These are phyloP conservation scores for Smutsia gigantea DNA, from an alignment of 2,797 vertebrate genomes.

Conservation along the genomic window DNA sequence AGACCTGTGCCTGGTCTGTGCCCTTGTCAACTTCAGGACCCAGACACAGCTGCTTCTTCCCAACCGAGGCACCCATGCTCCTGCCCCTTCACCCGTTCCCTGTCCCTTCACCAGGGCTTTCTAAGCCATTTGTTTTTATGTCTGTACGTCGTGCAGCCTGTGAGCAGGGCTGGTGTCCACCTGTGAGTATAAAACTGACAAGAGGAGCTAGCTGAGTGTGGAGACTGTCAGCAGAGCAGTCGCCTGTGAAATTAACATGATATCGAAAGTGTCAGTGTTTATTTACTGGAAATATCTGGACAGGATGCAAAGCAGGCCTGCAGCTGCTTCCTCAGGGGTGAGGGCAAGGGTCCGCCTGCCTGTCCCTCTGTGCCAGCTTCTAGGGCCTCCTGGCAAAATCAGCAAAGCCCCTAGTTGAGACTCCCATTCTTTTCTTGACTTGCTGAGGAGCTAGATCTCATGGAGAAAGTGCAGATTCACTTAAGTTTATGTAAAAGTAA, in stretches of 20 bases:
- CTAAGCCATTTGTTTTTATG: slow-evolving; percentile 86
- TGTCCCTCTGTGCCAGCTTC: not conserved
- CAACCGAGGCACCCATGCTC: slow-evolving; percentile 71
- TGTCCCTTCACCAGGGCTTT: slow-evolving; percentile 81
- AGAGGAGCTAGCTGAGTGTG: slow-evolving; percentile 84
- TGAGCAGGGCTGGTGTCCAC: slow-evolving; percentile 67
- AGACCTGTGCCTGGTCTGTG: not conserved
- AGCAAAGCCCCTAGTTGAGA: not conserved
- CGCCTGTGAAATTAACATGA: slow-evolving; percentile 91
- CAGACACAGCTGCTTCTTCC: not conserved
- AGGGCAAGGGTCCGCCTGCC: slow-evolving; percentile 17
- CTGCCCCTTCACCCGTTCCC: slow-evolving; percentile 78
- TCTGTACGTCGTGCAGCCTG: slow-evolving; percentile 71
- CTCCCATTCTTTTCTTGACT: not conserved
- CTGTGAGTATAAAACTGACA: slow-evolving; percentile 86
- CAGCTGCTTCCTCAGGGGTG: not conserved
- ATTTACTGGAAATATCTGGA: slow-evolving; percentile 85
- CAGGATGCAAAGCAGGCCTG: slow-evolving; percentile 53
- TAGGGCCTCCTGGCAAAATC: not conserved
- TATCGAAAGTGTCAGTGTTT: slow-evolving; percentile 85
- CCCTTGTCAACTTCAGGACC: not conserved
- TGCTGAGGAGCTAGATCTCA: not conserved
- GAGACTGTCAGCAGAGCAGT: slow-evolving; percentile 88
- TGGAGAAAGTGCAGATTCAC: not conserved
- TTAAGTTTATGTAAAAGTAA: not conserved